phyloP scores from a whole-genome alignment of 1,140 invertebrate genomes.

The Lysiphlebus fabarum region DNA sequence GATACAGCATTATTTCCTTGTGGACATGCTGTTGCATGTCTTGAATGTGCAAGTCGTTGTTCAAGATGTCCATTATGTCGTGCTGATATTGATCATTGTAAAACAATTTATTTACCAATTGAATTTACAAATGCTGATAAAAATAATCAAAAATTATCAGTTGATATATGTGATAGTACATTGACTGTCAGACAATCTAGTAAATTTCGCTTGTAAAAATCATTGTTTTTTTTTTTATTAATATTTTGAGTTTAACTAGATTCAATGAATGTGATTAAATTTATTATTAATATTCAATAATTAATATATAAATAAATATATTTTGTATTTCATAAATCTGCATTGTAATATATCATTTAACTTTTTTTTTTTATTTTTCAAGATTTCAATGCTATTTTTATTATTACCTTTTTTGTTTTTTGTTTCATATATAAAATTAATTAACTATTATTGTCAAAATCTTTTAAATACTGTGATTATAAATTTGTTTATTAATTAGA shows the following conservation, averaged over 20 bases:
- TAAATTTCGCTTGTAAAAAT: constrained; percentile 38
- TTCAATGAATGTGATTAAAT: no score
- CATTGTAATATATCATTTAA: neutral
- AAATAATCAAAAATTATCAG: constrained; percentile 37
- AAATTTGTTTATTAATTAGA: constrained; percentile 12
- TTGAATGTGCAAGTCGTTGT: constrained; percentile 67
- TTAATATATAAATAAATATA: neutral
- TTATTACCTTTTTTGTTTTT: constrained; percentile 27
- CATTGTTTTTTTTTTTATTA: constrained; percentile 10
- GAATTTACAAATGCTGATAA: constrained; percentile 53
- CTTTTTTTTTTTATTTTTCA: constrained; percentile 4
- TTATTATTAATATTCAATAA: neutral
- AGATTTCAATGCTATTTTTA: constrained; percentile 10
- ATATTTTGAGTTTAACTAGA: no score
- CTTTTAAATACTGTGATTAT: constrained; percentile 11
- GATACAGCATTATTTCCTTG: constrained; percentile 81
- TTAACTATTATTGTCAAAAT: constrained; percentile 1
- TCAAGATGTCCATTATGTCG: constrained; percentile 75
- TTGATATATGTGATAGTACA: constrained; percentile 31
- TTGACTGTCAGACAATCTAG: neutral
- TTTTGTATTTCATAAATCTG: neutral
- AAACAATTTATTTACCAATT: constrained; percentile 69
- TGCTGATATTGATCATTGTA: constrained; percentile 67
- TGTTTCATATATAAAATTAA: constrained; percentile 22
- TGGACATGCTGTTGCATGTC: constrained; percentile 76